phyloP scores from a whole-genome alignment of 2,888 invertebrate genomes.

The Aporophyla nigra region DNA sequence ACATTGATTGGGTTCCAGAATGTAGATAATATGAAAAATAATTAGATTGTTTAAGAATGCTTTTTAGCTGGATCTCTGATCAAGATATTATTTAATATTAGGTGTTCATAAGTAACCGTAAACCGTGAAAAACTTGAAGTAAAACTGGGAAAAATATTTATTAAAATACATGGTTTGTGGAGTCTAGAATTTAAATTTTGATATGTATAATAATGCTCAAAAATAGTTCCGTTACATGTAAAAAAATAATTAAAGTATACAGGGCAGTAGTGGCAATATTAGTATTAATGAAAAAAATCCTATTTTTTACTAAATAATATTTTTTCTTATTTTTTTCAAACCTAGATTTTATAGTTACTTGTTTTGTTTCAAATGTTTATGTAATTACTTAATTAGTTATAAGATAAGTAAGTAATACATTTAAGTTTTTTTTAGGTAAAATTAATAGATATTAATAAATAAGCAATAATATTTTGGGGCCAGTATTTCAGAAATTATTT shows the following conservation, averaged over 20 bases:
- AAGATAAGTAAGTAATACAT: conserved; percentile 34
- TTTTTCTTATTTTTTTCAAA: conserved; percentile 42
- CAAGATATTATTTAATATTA: conserved; percentile 26
- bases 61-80: conserved; percentile 30
- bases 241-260: conserved; percentile 63
- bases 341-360: conserved; percentile 60
- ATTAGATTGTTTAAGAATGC: neutral
- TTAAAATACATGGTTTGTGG: conserved; percentile 13
- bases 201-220: conserved; percentile 65
- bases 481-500: conserved; percentile 85
- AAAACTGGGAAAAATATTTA: neutral
- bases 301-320: conserved; percentile 60
- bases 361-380: conserved; percentile 86
- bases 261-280: conserved; percentile 85
- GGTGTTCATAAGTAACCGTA: neutral
- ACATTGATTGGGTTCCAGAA: too few species aligned
- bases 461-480: conserved; percentile 75
- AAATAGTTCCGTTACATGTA: conserved; percentile 57
- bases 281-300: conserved; percentile 69
- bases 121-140: conserved; percentile 3
- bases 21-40: too few species aligned
- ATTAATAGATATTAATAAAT: conserved; percentile 24
- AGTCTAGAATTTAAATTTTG: neutral
- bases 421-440: conserved; percentile 14
- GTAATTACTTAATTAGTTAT: conserved; percentile 51